Base-by-base conservation (phyloP, 1,140 invertebrate genomes). In the Drosophila pachea region DNA sequence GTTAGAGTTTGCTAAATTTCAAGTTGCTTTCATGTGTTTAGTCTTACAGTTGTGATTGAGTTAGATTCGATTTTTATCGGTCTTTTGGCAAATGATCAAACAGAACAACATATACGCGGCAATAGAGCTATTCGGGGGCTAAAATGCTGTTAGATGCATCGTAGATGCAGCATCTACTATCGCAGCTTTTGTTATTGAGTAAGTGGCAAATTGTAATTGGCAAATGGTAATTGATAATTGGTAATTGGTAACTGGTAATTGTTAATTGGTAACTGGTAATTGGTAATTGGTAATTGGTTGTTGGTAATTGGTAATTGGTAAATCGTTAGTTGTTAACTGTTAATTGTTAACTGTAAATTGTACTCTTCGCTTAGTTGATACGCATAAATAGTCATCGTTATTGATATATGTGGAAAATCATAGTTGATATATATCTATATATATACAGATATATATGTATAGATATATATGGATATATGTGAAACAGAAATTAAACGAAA, bases 31-130 rank as follows among this genome's bases (percentile, higher is more conserved):
- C 47, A 62, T 76, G 74, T 73, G 70, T 75, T 40, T 68, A 53
- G 12, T 38, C 35, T 16, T 43, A 42, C 32, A 60, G 53, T 43
- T 55, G 55, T 70, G 64, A 59, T 70, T 48, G 61, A 50, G 60
- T 70, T 70, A 47, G 11, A 36, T 60, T 43, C 12, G 40, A 50
- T 62, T 47, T 61, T 65, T 50, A 56, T 61, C 32, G 53, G 14
- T 60, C 12, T 72, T 69, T 82, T 55, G 35, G 43, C 67, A 69
- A 69, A 70, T 50, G 69, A 65, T 74, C 71, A 74, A 73, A 88
- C 83, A 88, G 87, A 87, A 83, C 84, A 82, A 86, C 87, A 88
- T 88, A 88, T 88, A 88, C 87, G 87, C 87, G 87, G 87, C 87
- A 88, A 88, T 83, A 86, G 87, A 88, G 87, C 87, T 88, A 88